Conservation (phyloP, 2,113 vertebrate genomes). For the Cinclus cinclus region DNA sequence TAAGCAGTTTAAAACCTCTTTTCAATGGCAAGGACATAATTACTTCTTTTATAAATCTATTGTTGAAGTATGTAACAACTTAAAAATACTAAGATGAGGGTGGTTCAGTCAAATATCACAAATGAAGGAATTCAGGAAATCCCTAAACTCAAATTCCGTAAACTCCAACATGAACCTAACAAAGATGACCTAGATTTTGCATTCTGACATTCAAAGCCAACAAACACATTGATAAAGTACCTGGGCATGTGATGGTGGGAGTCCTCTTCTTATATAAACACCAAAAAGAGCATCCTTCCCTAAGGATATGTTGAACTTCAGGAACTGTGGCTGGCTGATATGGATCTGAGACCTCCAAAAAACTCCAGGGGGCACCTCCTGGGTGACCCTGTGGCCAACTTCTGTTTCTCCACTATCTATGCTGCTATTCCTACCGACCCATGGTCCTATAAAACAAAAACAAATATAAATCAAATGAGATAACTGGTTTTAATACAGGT, state of each 20-base stretch:
- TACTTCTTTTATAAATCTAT: not conserved
- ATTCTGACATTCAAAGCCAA: not conserved
- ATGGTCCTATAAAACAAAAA: conserved; percentile 78
- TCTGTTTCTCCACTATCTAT: conserved; percentile 93
- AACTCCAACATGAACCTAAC: not conserved
- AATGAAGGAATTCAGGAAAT: not conserved
- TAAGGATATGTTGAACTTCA: conserved; percentile 98
- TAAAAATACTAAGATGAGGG: not conserved
- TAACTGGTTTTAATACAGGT: not conserved
- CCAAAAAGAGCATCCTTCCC: conserved; percentile 97
- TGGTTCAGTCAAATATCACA: not conserved
- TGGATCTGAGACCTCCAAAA: conserved; percentile 97
- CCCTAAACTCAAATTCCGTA: not conserved
- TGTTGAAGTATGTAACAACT: not conserved
- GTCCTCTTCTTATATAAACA: conserved; percentile 95
- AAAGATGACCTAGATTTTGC: not conserved
- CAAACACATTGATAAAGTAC: conserved; percentile 63
- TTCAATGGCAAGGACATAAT: not conserved
- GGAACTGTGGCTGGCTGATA: conserved; percentile 92
- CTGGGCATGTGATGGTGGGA: conserved; percentile 96
- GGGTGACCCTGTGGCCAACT: conserved; percentile 89
- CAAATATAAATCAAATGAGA: not conserved
- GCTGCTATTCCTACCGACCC: conserved; percentile 91
- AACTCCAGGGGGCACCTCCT: conserved; percentile 92
- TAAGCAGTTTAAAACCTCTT: not conserved